Conservation (phyloP, 2,888 invertebrate species). For the Pegoplata infirma region DNA sequence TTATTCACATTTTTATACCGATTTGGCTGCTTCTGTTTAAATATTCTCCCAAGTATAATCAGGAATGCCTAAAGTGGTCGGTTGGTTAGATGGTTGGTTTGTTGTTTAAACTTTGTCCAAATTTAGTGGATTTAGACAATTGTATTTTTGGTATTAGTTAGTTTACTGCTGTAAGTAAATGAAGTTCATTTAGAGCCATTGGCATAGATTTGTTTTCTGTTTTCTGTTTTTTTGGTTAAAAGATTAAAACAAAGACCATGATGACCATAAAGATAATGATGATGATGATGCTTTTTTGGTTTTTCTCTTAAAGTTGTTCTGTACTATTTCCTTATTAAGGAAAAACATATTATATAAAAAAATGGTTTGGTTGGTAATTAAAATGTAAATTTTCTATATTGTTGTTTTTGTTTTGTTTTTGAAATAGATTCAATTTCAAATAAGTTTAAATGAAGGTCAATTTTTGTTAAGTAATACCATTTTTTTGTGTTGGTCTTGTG, state of each 20-base stretch:
- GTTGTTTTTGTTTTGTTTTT: constrained; percentile 1
- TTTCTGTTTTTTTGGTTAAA: background rate
- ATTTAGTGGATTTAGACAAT: constrained; percentile 7
- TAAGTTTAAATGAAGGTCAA: constrained; percentile 31
- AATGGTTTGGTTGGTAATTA: constrained; percentile 44
- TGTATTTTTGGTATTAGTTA: background rate
- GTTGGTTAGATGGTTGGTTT: background rate
- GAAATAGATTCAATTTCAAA: background rate
- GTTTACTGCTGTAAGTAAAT: background rate
- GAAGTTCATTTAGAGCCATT: constrained; percentile 5
- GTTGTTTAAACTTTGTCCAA: constrained; percentile 7
- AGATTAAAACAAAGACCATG: background rate
- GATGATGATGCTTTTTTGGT: background rate
- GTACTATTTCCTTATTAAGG: constrained; percentile 10
- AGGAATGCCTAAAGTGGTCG: background rate
- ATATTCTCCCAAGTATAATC: background rate
- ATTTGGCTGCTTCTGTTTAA: constrained; percentile 4
- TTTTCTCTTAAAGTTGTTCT: background rate
- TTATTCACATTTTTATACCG: background rate
- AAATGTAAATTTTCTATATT: constrained; percentile 45
- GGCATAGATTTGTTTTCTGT: constrained; percentile 7
- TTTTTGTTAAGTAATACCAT: background rate
- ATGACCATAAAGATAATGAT: constrained; percentile 15
- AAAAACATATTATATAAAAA: background rate
- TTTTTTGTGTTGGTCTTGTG: background rate